Base-by-base conservation (phyloP, 2,113 vertebrate species). In the Dipodomys spectabilis region DNA sequence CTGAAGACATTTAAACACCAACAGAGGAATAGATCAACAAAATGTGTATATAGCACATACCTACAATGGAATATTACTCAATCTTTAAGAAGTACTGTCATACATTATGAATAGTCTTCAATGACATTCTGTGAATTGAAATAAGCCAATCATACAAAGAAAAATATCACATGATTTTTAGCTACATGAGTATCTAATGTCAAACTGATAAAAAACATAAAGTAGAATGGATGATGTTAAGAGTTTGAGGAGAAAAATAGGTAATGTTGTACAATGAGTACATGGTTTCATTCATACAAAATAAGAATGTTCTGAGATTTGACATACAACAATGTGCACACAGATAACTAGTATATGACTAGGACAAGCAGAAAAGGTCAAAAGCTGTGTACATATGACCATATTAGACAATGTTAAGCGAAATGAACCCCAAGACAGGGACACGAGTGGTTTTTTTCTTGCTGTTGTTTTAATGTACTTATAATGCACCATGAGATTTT, bases 121-220 rank as follows among this genome's bases (percentile, higher is more conserved):
- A 86, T 23, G 75, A 77, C 23, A 73, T 11, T 83, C 72, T 27
- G 13, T 16, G 49, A 72, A 87, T 12, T 2, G 7, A 83, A 69
- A 68, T 69, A 68, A 95, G 73, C 39, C 39, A 75, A 82, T 65
- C n/a, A 80, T 32, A 78, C 12, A 85, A 72, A 13, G 13, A 93
- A 22, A 85, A 91, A 74, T 32, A 49, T 1, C 12, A 12, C 49
- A 49, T 49, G 35, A 93, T 84, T 75, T 39, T 44, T 77, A 71
- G 7, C 68, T 68, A 89, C 6, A 65, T n/a, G 27, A 82, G 30
- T 60, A 77, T 35, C 28, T 80, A 80, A 72, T 8, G 45, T 53
- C 57, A 82, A 73, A 72, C 22, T 74, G 45, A 78, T 0, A 78
- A 30, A 90, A 85, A 15, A 49, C 11, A 81, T n/a, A 90, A 81